These are phyloP conservation scores for Microtus agrestis DNA, from an alignment of 2,797 vertebrate species.

Conservation along the genomic window DNA sequence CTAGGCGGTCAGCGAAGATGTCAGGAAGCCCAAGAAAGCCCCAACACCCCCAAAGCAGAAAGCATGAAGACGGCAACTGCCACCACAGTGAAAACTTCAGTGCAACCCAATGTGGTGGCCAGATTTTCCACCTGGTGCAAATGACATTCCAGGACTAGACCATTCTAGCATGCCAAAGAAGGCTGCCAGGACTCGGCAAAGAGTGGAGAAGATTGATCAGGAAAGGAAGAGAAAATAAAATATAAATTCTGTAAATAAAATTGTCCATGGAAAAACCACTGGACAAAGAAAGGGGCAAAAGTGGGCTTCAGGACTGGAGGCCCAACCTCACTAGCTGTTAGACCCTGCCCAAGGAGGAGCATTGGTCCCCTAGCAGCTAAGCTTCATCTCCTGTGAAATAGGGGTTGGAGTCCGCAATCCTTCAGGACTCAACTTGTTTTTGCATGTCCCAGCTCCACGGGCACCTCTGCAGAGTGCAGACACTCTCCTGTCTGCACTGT, in stretches of 20 bases:
- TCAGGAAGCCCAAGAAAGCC: background rate
- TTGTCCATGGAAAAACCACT: background rate
- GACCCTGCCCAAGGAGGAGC: background rate
- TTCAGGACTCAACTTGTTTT: background rate
- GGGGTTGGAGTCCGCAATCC: background rate
- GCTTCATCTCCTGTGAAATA: background rate
- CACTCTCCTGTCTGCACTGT: background rate
- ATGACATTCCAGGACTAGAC: background rate
- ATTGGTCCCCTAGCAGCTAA: background rate
- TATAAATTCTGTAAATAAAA: background rate
- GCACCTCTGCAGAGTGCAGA: background rate
- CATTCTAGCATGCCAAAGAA: background rate
- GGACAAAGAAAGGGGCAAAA: no score
- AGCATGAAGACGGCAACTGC: background rate
- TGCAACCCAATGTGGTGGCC: background rate
- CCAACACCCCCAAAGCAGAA: background rate
- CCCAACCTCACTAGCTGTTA: no score
- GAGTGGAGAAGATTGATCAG: background rate
- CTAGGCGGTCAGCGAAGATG: background rate
- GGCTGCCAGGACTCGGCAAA: background rate
- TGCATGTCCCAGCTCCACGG: background rate
- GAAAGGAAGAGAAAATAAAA: constrained; percentile 31
- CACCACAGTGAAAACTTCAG: background rate
- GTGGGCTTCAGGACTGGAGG: no score
- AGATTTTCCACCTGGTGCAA: background rate